Base-by-base conservation (phyloP, 2,113 vertebrate species). In the Panthera tigris region DNA sequence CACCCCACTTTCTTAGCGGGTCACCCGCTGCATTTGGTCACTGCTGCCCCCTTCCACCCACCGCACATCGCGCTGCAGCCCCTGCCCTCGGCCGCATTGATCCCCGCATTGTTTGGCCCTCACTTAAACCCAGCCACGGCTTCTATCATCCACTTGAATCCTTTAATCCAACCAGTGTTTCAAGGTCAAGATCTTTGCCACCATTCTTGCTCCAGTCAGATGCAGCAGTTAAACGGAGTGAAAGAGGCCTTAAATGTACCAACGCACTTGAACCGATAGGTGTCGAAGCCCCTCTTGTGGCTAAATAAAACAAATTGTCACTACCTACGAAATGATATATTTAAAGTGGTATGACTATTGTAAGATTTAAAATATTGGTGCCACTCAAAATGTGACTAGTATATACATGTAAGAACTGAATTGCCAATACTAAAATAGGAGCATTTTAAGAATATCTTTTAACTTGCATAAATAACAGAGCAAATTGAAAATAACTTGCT, bases 31-130 rank as follows among this genome's bases (percentile, higher is more conserved):
- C 99, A 98, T 96, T 98, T 99, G 94, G 98, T 98, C n/a, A 98
- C 97, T 2, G 90, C 98, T 13, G 88, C 97, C 31, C 98, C 98
- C 8, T 98, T 98, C 83, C 99, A 99, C 10, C 98, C 99, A 33
- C 97, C 99, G 80, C 98, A 99, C 12, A 48, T 99, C 97, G 92
- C 98, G 86, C 98, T 99, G 96, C 99, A 98, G 63, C 79, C 99
- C 4, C 95, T 99, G 78, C 97, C 99, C 13, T 98, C 98, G 0
- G 0, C 99, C 25, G 94, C 99, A 0, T 98, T 99, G 57, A 97
- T 99, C 79, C 99, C 99, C 9, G 95, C 99, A 5, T 96, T 99
- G 48, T 98, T 99, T 73, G 86, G 98, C 27, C 98, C 99, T 31
- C 98, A 98, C 52, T 97, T 99, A 85, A 98, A 93, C 81, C 96